A percentile compares a stretch with the other conserved stretches of the same genome.
These are phyloP conservation scores for Pandion haliaetus DNA, from an alignment of 2,113 vertebrate species.

Conservation along the genomic window DNA sequence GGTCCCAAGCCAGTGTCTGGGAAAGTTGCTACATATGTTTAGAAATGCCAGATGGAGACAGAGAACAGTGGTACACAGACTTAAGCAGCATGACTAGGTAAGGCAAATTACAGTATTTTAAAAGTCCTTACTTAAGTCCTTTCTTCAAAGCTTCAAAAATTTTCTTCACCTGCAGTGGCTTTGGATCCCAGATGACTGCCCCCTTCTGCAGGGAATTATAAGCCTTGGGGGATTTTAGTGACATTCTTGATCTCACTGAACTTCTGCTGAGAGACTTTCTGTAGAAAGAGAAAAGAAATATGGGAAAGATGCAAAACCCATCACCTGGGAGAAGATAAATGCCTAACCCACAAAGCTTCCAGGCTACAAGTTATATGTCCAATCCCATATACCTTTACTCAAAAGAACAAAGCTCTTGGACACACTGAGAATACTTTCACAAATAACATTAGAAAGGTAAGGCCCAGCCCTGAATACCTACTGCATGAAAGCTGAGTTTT, in stretches of 20 bases:
- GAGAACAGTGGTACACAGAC: neutral
- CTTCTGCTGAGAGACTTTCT: constrained; percentile 75
- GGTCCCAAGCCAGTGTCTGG: neutral
- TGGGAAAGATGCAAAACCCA: neutral
- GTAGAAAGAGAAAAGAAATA: neutral
- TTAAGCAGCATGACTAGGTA: neutral
- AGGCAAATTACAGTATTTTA: neutral
- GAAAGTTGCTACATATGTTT: neutral
- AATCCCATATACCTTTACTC: accelerated
- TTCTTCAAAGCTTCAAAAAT: constrained; percentile 88
- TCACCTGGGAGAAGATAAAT: neutral
- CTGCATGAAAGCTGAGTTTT: neutral
- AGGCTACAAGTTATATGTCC: accelerated
- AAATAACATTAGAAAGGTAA: neutral
- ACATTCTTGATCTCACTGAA: constrained; percentile 81
- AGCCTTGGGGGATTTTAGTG: constrained; percentile 75
- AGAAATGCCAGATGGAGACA: neutral
- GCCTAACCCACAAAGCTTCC: neutral
- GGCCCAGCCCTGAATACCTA: neutral
- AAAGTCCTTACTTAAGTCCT: constrained; percentile 83
- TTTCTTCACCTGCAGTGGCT: constrained; percentile 88
- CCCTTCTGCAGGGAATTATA: constrained; percentile 76
- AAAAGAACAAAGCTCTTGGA: neutral
- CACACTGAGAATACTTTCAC: neutral
- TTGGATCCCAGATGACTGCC: constrained; percentile 71